Conservation (phyloP, 2,113 vertebrate species). For the Miniopterus natalensis region DNA sequence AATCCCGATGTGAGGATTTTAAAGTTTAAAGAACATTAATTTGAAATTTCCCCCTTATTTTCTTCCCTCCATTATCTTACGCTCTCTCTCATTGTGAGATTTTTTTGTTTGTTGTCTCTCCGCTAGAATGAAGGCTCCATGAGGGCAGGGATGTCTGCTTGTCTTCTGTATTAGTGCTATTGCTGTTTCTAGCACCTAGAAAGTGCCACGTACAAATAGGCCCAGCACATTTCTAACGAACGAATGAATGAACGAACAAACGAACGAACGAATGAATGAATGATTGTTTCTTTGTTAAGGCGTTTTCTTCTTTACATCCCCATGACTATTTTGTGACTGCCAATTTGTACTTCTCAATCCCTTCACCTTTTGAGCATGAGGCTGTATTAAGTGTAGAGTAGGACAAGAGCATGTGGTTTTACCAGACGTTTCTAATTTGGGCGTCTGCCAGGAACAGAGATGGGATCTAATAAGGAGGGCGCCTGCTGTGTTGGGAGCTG, state of each 20-base stretch:
- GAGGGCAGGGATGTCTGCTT: neutral
- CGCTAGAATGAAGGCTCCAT: neutral
- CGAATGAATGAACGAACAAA: neutral
- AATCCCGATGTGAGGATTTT: neutral
- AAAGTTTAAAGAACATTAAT: neutral
- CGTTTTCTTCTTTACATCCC: neutral
- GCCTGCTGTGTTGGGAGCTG: neutral
- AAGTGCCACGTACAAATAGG: neutral
- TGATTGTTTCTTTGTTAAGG: neutral
- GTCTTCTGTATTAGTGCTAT: neutral
- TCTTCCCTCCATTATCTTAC: neutral
- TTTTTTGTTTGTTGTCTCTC: neutral
- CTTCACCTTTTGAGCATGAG: neutral
- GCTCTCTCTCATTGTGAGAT: neutral
- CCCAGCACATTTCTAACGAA: neutral
- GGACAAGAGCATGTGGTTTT: neutral
- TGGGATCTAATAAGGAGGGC: neutral
- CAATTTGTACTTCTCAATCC: neutral
- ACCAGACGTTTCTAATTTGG: neutral
- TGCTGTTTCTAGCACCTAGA: neutral
- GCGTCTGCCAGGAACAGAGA: neutral
- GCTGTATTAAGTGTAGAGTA: neutral
- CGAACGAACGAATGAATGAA: neutral
- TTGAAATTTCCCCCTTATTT: neutral
- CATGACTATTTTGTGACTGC: neutral